Conservation (phyloP, 2,888 invertebrate species). For the Epistrophe grossulariae region DNA sequence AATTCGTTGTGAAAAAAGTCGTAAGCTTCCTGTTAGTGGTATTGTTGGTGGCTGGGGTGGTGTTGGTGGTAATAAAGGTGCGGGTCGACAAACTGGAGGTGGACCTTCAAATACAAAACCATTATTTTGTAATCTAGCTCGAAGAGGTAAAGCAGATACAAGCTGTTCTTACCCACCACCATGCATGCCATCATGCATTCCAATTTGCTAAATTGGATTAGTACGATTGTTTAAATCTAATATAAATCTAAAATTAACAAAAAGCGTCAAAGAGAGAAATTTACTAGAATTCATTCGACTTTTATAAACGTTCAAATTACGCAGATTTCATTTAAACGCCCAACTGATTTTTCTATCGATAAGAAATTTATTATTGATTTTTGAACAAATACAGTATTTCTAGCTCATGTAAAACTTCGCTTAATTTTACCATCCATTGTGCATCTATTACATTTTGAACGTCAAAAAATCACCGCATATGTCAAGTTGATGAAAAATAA, state of each 20-base stretch:
- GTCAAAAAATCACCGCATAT: background rate
- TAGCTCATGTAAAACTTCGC: background rate
- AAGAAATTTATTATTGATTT: no score
- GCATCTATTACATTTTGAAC: slow-evolving; percentile 43
- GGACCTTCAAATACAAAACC: slow-evolving; percentile 28
- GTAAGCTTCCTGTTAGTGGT: slow-evolving; percentile 10
- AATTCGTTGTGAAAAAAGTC: background rate
- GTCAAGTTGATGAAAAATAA: slow-evolving; percentile 49
- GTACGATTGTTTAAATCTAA: background rate
- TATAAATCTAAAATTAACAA: slow-evolving; percentile 1
- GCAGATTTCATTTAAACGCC: no score
- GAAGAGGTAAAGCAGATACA: slow-evolving; percentile 42
- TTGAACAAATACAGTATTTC: background rate
- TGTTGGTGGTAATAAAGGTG: slow-evolving; percentile 44
- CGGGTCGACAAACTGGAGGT: slow-evolving; percentile 16
- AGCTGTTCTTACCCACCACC: slow-evolving; percentile 4
- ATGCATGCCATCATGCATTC: slow-evolving; percentile 36
- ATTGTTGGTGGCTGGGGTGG: slow-evolving; percentile 35
- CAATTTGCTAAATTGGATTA: slow-evolving; percentile 36
- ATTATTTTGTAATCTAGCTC: slow-evolving; percentile 54
- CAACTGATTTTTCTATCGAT: no score
- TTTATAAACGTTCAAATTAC: background rate
- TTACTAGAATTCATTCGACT: background rate
- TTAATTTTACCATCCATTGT: background rate
- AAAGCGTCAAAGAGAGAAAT: background rate